phyloP scores from a whole-genome alignment of 1,140 invertebrate species.

The Solen grandis region DNA sequence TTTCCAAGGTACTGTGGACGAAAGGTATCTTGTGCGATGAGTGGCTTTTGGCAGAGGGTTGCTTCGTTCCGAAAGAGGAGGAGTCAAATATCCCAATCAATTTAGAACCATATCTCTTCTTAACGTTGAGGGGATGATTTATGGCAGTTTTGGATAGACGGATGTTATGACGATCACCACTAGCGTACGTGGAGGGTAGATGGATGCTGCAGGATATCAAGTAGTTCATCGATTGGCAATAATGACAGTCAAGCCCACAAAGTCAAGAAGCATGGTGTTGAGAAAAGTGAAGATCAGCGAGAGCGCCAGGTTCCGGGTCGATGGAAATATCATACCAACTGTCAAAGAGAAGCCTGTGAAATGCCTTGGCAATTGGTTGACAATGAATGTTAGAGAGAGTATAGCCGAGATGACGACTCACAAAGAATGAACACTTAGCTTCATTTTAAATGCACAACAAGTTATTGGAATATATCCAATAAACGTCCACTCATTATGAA shows the following conservation, averaged over 20 bases:
- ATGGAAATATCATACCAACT: slow-evolving; percentile 12
- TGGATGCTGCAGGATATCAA: slow-evolving; percentile 20
- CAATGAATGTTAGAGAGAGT: slow-evolving; percentile 28
- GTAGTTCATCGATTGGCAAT: background rate
- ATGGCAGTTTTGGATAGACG: background rate
- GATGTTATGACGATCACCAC: slow-evolving; percentile 46
- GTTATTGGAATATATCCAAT: too few species aligned
- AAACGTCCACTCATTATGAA: too few species aligned
- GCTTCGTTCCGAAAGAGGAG: too few species aligned
- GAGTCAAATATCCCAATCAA: slow-evolving; percentile 7
- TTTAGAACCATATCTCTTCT: slow-evolving; percentile 12
- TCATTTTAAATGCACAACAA: too few species aligned
- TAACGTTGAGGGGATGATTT: background rate
- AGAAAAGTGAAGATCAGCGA: slow-evolving; percentile 47
- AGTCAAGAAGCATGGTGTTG: slow-evolving; percentile 35
- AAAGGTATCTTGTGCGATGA: background rate
- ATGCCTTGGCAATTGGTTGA: slow-evolving; percentile 35
- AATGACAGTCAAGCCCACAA: slow-evolving; percentile 35
- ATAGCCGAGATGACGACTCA: background rate
- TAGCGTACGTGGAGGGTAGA: slow-evolving; percentile 6
- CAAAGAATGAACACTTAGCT: too few species aligned
- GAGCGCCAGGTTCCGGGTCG: background rate
- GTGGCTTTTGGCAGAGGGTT: background rate
- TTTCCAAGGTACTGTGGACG: slow-evolving; percentile 6
- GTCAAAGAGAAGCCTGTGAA: slow-evolving; percentile 31